Conservation (phyloP, 2,797 vertebrate genomes). For the Falco biarmicus region DNA sequence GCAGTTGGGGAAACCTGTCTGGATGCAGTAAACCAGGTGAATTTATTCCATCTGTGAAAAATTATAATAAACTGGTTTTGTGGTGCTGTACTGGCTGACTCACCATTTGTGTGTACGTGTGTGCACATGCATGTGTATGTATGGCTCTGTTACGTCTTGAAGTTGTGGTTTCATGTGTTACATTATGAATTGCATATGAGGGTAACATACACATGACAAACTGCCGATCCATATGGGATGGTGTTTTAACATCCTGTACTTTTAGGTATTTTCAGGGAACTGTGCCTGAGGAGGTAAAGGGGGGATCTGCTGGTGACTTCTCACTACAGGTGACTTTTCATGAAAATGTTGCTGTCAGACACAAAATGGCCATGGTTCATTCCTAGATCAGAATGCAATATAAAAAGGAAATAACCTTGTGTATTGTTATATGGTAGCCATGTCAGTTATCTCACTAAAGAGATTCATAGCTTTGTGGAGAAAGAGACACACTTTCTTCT, state of each 20-base stretch:
- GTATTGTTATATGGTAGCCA: neutral
- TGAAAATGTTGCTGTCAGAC: neutral
- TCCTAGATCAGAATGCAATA: neutral
- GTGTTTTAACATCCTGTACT: neutral
- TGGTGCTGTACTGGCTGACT: neutral
- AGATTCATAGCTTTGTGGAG: neutral
- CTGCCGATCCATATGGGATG: neutral
- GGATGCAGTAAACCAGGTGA: neutral
- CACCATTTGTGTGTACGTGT: neutral
- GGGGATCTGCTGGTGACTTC: neutral
- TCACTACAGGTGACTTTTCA: neutral
- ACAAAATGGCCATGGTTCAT: neutral
- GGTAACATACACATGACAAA: neutral
- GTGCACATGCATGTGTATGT: neutral
- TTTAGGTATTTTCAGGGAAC: constrained; percentile 24
- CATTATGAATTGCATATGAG: neutral
- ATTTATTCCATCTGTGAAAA: constrained; percentile 17
- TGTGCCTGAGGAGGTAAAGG: neutral
- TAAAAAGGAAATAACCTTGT: neutral
- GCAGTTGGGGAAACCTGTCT: neutral
- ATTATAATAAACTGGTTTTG: constrained; percentile 4
- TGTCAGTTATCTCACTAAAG: neutral
- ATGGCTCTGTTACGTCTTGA: neutral
- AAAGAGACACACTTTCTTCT: neutral
- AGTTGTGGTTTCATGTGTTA: neutral